phyloP scores from a whole-genome alignment of 1,140 invertebrate genomes.

The Leguminivora glycinivorella region DNA sequence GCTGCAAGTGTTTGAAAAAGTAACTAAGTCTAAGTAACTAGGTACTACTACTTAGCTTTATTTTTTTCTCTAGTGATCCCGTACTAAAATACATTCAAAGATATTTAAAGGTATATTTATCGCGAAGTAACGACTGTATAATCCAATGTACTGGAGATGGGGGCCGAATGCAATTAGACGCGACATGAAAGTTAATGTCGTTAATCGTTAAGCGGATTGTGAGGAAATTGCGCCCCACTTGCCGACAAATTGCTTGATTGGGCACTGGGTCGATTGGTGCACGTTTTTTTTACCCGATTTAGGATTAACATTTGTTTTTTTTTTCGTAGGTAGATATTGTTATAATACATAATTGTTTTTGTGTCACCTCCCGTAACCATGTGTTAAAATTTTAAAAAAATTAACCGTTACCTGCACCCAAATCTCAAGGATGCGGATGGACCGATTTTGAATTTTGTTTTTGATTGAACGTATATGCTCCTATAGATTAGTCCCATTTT shows the following conservation, averaged over 20 bases:
- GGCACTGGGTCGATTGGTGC: conserved; percentile 55
- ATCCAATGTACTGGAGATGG: conserved; percentile 59
- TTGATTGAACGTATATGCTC: too few relatives aligned
- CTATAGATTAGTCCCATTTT: too few relatives aligned
- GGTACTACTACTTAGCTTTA: too few relatives aligned
- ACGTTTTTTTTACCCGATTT: conserved; percentile 18
- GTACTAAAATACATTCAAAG: too few relatives aligned
- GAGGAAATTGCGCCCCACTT: conserved; percentile 71
- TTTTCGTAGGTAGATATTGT: background rate
- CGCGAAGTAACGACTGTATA: conserved; percentile 49
- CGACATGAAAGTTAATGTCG: conserved; percentile 68
- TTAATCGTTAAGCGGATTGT: conserved; percentile 71
- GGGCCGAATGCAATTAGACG: conserved; percentile 67
- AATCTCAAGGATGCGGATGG: too few relatives aligned
- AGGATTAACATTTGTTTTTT: background rate
- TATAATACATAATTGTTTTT: background rate
- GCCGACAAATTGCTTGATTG: conserved; percentile 59
- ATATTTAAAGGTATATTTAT: conserved; percentile 24
- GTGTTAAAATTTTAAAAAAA: too few relatives aligned
- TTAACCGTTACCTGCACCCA: too few relatives aligned
- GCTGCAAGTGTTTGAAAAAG: too few relatives aligned
- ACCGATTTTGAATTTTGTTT: too few relatives aligned
- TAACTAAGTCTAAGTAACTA: too few relatives aligned
- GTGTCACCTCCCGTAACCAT: too few relatives aligned
- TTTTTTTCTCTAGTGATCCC: too few relatives aligned